These are phyloP conservation scores for Andrena bicolor DNA, from an alignment of 2,888 invertebrate species.

Conservation along the genomic window DNA sequence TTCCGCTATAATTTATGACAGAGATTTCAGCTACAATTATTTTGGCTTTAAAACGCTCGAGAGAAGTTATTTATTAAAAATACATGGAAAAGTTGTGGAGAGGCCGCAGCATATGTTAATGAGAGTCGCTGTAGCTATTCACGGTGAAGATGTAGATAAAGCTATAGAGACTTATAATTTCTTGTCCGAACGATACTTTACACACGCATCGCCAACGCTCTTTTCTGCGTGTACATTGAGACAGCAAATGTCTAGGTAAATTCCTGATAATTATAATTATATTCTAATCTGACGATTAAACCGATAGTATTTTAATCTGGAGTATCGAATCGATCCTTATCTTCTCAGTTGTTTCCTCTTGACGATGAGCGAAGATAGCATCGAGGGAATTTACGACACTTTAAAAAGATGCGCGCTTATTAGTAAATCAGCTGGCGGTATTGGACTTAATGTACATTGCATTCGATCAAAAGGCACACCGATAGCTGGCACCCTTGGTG, in stretches of 20 bases:
- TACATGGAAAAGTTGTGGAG: slow-evolving; percentile 96
- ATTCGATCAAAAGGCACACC: slow-evolving; percentile 96
- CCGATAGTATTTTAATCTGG: neutral
- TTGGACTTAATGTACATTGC: slow-evolving; percentile 98
- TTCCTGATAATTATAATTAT: slow-evolving; percentile 11
- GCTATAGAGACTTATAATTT: slow-evolving; percentile 98
- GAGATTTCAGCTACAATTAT: slow-evolving; percentile 98
- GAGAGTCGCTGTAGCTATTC: slow-evolving; percentile 98
- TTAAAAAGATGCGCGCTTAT: slow-evolving; percentile 97
- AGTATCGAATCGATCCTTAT: slow-evolving; percentile 15
- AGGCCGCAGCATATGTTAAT: slow-evolving; percentile 99
- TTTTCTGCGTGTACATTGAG: slow-evolving; percentile 97
- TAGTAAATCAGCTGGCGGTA: slow-evolving; percentile 98
- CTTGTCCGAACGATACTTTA: slow-evolving; percentile 97
- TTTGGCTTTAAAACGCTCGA: slow-evolving; percentile 99
- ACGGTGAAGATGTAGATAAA: slow-evolving; percentile 95
- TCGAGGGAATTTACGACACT: slow-evolving; percentile 97
- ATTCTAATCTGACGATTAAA: neutral
- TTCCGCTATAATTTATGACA: slow-evolving; percentile 97
- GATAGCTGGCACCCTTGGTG: slow-evolving; percentile 97
- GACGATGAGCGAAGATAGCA: slow-evolving; percentile 97
- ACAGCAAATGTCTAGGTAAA: slow-evolving; percentile 94
- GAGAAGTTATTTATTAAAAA: slow-evolving; percentile 96
- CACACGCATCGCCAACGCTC: slow-evolving; percentile 98
- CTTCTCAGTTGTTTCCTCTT: slow-evolving; percentile 94